Conservation (phyloP, 2,113 vertebrate species). For the Misgurnus anguillicaudatus region DNA sequence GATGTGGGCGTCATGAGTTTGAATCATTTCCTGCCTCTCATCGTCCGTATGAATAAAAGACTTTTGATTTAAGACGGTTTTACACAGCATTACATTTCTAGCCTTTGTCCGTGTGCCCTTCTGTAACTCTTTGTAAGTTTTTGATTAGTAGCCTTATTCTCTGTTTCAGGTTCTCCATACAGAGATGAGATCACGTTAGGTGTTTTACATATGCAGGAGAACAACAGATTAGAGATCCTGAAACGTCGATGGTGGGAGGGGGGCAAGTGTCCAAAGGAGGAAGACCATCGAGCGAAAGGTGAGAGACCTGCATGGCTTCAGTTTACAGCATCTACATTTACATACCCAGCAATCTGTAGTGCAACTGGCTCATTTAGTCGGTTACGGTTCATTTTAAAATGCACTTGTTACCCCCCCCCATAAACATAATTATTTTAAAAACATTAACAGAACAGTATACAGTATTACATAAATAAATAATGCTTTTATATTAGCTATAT, state of each 20-base stretch:
- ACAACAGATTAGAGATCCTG: conserved; percentile 88
- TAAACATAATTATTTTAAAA: no score
- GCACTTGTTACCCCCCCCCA: no score
- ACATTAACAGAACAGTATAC: no score
- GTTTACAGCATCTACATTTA: no score
- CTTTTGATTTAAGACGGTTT: neutral
- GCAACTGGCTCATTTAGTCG: no score
- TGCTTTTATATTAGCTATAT: no score
- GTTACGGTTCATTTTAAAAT: no score
- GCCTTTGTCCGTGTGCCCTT: no score
- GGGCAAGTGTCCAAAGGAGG: conserved; percentile 85
- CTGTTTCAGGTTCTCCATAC: conserved; percentile 79
- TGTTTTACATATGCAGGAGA: conserved; percentile 87
- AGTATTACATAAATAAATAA: no score
- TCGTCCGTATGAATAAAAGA: neutral
- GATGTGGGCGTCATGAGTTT: neutral
- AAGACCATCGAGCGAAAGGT: conserved; percentile 90
- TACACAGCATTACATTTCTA: no score
- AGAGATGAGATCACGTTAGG: conserved; percentile 89
- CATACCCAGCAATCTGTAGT: no score
- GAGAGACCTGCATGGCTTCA: conserved; percentile 27
- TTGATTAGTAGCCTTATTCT: neutral
- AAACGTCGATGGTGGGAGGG: conserved; percentile 92
- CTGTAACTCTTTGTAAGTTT: no score
- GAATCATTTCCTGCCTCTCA: neutral